phyloP scores from a whole-genome alignment of 2,797 vertebrate species.

The Sebastes itinus region DNA sequence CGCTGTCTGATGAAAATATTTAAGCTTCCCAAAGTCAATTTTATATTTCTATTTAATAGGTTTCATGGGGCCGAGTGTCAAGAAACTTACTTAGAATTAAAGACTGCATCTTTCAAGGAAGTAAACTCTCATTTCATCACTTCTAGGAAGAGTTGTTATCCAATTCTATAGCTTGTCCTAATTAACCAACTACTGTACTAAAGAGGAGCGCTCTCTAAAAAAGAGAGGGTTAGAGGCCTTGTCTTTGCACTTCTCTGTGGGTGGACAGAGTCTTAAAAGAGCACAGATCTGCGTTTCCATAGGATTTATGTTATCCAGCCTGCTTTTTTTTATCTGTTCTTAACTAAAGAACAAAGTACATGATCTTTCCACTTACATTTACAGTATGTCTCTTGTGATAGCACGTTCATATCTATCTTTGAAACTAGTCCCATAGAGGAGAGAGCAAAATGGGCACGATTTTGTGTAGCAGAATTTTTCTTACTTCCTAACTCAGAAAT shows the following conservation, averaged over 20 bases:
- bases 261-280: constrained; percentile 30
- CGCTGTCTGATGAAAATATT: constrained; percentile 49
- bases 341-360: neutral
- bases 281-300: neutral
- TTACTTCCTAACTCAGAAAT: neutral
- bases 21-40: constrained; percentile 46
- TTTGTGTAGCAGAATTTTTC: neutral
- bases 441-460: neutral
- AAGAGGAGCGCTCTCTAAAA: constrained; percentile 5
- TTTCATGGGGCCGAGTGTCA: constrained; percentile 45
- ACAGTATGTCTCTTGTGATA: no score
- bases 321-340: neutral
- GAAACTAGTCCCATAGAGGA: neutral
- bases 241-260: constrained; percentile 25
- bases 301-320: neutral
- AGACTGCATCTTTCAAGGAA: constrained; percentile 42
- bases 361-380: no score
- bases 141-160: constrained; percentile 35
- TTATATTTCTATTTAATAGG: constrained; percentile 47
- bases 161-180: constrained; percentile 23
- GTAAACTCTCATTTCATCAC: constrained; percentile 28
- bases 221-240: constrained; percentile 3
- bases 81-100: constrained; percentile 33
- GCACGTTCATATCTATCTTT: neutral
- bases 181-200: constrained; percentile 53